Conservation (phyloP, 2,888 invertebrate species). For the Rhaphigaster nebulosa region DNA sequence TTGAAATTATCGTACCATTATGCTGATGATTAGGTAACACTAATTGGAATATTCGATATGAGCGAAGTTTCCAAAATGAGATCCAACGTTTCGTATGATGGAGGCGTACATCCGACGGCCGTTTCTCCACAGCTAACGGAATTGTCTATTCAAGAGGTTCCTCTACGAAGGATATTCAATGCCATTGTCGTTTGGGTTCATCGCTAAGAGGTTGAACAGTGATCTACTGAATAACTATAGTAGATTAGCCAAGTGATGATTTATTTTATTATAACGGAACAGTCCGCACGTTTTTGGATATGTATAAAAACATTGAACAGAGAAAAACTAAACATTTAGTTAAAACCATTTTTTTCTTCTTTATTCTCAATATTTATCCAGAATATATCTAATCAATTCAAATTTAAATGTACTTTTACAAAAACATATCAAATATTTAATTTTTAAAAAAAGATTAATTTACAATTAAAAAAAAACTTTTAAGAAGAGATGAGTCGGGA, state of each 20-base stretch:
- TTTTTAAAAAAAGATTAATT: no score
- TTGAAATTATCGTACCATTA: not conserved
- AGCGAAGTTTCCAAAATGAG: not conserved
- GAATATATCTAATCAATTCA: no score
- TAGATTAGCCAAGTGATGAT: not conserved
- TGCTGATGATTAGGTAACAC: not conserved
- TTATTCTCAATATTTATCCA: no score
- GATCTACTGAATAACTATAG: not conserved
- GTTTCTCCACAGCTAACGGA: not conserved
- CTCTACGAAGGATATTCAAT: not conserved
- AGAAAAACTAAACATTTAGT: no score
- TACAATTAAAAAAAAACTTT: no score
- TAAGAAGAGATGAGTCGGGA: no score
- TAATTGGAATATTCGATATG: constrained; percentile 5
- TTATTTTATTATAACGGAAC: not conserved
- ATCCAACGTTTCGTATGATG: not conserved
- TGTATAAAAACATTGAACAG: not conserved
- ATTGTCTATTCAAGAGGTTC: not conserved
- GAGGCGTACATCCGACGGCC: constrained; percentile 2
- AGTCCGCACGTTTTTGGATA: not conserved
- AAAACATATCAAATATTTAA: no score
- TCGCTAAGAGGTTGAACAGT: not conserved
- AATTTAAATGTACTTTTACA: no score
- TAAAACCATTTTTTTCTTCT: no score
- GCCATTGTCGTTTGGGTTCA: not conserved